These are phyloP conservation scores for Aphaenogaster floridana DNA, from an alignment of 1,140 invertebrate species.

Conservation along the genomic window DNA sequence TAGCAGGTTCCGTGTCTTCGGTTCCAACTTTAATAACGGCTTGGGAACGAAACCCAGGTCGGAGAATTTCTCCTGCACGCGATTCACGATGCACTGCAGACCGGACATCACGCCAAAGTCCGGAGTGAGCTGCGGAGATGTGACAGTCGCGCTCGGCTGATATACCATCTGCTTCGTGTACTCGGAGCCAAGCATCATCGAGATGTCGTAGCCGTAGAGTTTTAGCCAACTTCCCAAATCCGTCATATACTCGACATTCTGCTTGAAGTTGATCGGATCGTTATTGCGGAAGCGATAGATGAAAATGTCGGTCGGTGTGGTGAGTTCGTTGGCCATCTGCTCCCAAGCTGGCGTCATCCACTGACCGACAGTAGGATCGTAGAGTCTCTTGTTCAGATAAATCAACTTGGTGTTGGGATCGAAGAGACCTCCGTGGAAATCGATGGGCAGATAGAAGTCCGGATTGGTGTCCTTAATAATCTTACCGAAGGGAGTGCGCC, in stretches of 20 bases:
- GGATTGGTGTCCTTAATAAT: constrained; percentile 96
- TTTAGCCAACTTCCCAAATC: constrained; percentile 94
- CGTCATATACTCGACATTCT: constrained; percentile 93
- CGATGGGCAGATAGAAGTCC: constrained; percentile 95
- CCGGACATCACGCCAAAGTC: constrained; percentile 96
- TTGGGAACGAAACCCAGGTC: constrained; percentile 94
- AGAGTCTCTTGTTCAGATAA: constrained; percentile 94
- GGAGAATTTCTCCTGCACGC: constrained; percentile 93
- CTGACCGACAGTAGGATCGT: constrained; percentile 97
- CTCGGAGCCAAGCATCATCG: constrained; percentile 94
- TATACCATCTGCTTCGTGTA: constrained; percentile 93
- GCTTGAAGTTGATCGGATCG: constrained; percentile 95
- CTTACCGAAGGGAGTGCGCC: constrained; percentile 96
- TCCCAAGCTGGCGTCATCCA: constrained; percentile 98
- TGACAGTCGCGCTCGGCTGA: constrained; percentile 91
- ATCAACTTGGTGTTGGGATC: constrained; percentile 95
- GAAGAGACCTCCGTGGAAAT: constrained; percentile 96
- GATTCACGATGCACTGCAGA: constrained; percentile 94
- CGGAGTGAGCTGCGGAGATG: constrained; percentile 92
- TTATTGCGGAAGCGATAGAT: constrained; percentile 97
- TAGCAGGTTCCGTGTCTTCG: constrained; percentile 92
- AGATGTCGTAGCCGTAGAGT: constrained; percentile 95
- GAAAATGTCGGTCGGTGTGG: constrained; percentile 95
- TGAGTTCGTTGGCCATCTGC: constrained; percentile 92
- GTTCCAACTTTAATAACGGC: constrained; percentile 93